phyloP scores from a whole-genome alignment of 2,113 vertebrate species.

The Boleophthalmus pectinirostris region DNA sequence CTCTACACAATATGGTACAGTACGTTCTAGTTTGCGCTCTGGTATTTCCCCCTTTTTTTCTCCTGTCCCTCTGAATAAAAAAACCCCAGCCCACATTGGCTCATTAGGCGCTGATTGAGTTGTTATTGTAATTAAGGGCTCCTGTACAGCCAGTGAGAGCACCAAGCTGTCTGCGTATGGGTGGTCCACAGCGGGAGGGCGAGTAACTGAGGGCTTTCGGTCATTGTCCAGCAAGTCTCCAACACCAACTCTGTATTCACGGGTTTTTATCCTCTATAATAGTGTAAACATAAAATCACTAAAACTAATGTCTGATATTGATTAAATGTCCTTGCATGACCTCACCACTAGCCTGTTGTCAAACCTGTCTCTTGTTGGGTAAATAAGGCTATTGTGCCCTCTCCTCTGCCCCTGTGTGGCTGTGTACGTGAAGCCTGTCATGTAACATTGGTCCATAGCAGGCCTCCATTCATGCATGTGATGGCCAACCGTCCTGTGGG shows the following conservation, averaged over 20 bases:
- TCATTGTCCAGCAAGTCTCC: slow-evolving; percentile 49
- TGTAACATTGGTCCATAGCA: slow-evolving; percentile 57
- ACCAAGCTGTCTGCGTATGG: slow-evolving; percentile 52
- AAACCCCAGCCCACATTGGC: neutral
- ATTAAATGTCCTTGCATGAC: neutral
- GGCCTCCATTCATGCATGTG: slow-evolving; percentile 73
- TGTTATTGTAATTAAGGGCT: slow-evolving; percentile 70
- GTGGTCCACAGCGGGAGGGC: slow-evolving; percentile 56
- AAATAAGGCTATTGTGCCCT: neutral
- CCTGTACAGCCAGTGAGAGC: slow-evolving; percentile 53
- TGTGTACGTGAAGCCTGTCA: slow-evolving; percentile 36
- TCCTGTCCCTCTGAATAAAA: slow-evolving; percentile 14
- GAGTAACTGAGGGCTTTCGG: slow-evolving; percentile 28
- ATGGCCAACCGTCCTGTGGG: slow-evolving; percentile 71
- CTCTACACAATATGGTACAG: slow-evolving; percentile 52
- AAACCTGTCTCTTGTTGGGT: neutral
- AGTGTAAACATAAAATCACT: neutral
- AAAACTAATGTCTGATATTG: neutral
- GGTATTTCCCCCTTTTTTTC: slow-evolving; percentile 41
- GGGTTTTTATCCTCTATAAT: neutral
- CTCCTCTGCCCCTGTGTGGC: neutral
- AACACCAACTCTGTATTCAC: neutral
- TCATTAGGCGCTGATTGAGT: slow-evolving; percentile 66
- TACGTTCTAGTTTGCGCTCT: slow-evolving; percentile 39
- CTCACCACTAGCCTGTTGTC: neutral